Conservation (phyloP, 2,113 vertebrate species). For the Pandion haliaetus region DNA sequence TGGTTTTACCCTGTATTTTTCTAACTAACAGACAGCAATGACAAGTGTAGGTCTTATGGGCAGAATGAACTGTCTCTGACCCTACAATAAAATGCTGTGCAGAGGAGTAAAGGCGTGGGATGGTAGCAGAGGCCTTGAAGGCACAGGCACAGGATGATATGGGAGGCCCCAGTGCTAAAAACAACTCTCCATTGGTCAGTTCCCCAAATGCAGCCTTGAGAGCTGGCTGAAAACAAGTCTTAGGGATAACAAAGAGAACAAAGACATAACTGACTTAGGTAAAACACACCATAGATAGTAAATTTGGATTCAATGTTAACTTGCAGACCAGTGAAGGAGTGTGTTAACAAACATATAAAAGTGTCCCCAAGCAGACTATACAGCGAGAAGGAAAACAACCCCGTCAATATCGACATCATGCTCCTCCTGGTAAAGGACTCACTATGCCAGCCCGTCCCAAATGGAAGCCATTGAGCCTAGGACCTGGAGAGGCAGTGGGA, state of each 20-base stretch:
- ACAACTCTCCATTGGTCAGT: neutral
- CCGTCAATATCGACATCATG: neutral
- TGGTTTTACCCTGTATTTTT: neutral
- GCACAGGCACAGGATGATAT: neutral
- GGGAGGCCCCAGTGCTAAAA: fast-evolving
- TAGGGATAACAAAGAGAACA: neutral
- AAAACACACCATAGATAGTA: neutral
- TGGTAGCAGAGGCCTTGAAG: neutral
- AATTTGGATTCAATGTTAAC: neutral
- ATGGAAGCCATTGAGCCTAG: neutral
- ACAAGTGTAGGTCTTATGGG: neutral
- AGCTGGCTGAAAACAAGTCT: neutral
- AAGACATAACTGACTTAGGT: neutral
- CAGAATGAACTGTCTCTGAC: neutral
- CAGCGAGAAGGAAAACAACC: neutral
- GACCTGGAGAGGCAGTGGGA: neutral
- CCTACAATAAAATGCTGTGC: fast-evolving
- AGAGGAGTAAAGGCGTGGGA: neutral
- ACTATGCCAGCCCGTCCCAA: neutral
- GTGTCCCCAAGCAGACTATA: neutral
- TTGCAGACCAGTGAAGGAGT: neutral
- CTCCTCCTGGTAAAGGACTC: neutral
- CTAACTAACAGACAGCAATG: neutral
- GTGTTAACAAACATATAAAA: neutral
- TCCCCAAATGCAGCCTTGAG: neutral